These are phyloP conservation scores for Calonectris borealis DNA, from an alignment of 2,113 vertebrate species.

Conservation along the genomic window DNA sequence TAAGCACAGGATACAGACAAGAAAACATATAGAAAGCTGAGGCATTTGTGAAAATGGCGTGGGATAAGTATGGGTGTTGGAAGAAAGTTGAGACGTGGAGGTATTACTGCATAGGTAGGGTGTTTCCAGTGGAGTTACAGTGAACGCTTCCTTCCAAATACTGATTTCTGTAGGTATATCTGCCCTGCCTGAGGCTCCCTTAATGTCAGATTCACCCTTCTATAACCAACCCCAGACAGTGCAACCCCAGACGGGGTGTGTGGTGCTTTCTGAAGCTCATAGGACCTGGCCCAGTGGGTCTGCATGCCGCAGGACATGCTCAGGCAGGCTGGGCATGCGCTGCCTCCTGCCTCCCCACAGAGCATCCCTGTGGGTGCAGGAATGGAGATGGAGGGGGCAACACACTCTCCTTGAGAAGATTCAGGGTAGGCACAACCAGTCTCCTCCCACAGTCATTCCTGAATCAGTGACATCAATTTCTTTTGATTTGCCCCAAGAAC, in stretches of 20 bases:
- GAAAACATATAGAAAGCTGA: background rate
- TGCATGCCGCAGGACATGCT: background rate
- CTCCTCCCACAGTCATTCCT: background rate
- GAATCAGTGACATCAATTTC: background rate
- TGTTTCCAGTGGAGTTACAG: background rate
- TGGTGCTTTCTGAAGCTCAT: background rate
- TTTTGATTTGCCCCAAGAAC: background rate
- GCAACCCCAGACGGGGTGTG: background rate
- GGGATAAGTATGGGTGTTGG: background rate
- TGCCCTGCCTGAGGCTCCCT: background rate
- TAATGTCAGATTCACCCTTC: background rate
- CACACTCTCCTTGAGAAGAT: background rate
- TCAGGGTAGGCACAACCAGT: rapidly evolving
- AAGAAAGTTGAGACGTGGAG: background rate
- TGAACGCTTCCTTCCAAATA: background rate
- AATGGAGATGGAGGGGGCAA: background rate
- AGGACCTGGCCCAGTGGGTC: background rate
- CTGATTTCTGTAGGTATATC: background rate
- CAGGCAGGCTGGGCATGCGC: background rate
- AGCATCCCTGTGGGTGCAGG: background rate
- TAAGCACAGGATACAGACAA: background rate
- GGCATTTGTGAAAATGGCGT: background rate
- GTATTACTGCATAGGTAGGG: background rate
- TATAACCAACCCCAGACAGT: background rate
- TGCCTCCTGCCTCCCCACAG: background rate